Evolutionary conservation across 2,888 invertebrate genomes (phyloP), one percentile per base, ranked within the genome.

Genomic region (Andrena bicolor): DNA sequence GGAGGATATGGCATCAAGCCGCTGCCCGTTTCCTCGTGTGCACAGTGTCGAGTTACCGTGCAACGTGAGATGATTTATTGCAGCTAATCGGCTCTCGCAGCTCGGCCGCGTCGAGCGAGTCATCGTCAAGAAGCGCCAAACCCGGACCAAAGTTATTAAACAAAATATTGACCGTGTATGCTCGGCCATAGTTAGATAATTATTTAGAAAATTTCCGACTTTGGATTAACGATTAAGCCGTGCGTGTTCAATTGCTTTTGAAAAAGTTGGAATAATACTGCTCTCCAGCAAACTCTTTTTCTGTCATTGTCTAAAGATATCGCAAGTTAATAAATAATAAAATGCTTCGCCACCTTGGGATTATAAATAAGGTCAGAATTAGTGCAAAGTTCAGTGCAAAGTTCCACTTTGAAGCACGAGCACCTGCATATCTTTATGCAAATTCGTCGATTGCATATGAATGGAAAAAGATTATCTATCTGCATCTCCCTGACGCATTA

Each of bases 21-120:
- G 23, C 20, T 56, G 41, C 20, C 26, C 7, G 65, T 64, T 49
- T 63, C 49, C 41, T 41, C n/a, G 69, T 73, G 63, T 66, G 20
- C 49, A 65, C 63, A 64, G 82, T 69, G 64, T 87, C 76, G 60
- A 53, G 63, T 87, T 86, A 76, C 87, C 28, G 68, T 65, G 80
- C 71, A 86, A 87, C 80, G 75, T 73, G 82, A 86, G 87, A 82
- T 83, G 83, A 83, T 83, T 78, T 82, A 83, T 83, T 75, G 53
- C 83, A 63, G 82, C 74, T 82, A 83, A 83, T 83, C 83, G 75
- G 61, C 83, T 82, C 83, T 78, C 49, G 32, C 68, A 71, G 58
- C 71, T 41, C 68, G 26, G 51, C 56, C 28, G 53, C 63, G 68
- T 69, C 63, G 72, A 65, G 69, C 82, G 82, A 83, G 58, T 82